Percentiles rank a stretch among this genome's conserved stretches.
These are phyloP conservation scores for Aphelinus certus DNA, from an alignment of 1,140 invertebrate genomes.

Conservation along the genomic window DNA sequence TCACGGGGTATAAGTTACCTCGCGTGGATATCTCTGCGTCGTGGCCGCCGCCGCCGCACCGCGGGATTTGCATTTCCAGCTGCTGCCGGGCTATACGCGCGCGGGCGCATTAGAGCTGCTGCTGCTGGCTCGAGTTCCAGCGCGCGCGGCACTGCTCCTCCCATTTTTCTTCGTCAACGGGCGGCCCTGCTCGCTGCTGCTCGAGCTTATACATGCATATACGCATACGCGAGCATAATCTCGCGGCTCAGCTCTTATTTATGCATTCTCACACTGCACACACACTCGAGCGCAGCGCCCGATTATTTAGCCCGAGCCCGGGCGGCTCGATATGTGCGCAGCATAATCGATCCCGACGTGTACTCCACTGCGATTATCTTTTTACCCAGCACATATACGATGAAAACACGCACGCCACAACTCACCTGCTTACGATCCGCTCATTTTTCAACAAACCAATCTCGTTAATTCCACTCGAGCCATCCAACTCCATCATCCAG, in stretches of 20 bases:
- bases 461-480: too few species aligned
- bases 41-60: constrained; percentile 44
- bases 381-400: too few species aligned
- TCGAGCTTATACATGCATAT: too few species aligned
- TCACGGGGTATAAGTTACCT: constrained; percentile 46
- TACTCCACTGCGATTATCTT: too few species aligned
- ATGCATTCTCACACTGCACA: not conserved
- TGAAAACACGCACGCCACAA: too few species aligned
- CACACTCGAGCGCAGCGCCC: not conserved
- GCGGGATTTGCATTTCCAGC: constrained; percentile 55
- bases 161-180: constrained; percentile 46
- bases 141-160: constrained; percentile 36
- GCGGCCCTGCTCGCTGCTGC: not conserved
- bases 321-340: too few species aligned
- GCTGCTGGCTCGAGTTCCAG: constrained; percentile 38
- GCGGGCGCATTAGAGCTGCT: not conserved
- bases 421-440: too few species aligned
- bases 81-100: constrained; percentile 19
- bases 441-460: too few species aligned
- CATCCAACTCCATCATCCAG: too few species aligned
- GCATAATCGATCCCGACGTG: too few species aligned
- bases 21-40: constrained; percentile 17
- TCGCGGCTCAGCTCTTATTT: not conserved
- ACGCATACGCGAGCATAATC: not conserved
- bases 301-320: constrained; percentile 29